Evolutionary conservation across 1,140 invertebrate genomes (phyloP).

Genomic region (Nebria ingens): DNA sequence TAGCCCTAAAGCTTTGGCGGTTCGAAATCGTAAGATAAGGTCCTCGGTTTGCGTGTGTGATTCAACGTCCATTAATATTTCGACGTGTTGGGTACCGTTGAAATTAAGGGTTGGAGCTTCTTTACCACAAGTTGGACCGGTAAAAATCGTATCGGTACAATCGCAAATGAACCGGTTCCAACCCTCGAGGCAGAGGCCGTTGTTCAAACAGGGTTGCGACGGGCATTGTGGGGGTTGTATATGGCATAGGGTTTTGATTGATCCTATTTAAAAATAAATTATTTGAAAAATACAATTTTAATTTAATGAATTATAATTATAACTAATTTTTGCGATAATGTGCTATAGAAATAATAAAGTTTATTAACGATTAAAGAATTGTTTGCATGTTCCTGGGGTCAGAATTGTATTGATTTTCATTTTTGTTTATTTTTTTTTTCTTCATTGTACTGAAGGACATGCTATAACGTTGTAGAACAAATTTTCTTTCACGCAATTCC

Average conservation of each 20-base stretch:
- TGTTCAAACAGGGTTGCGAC: slow-evolving; percentile 81
- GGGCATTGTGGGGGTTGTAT: slow-evolving; percentile 69
- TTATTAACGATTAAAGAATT: no score
- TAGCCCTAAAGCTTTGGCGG: slow-evolving; percentile 60
- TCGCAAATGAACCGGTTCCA: slow-evolving; percentile 97
- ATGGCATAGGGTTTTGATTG: slow-evolving; percentile 76
- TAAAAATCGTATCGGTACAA: slow-evolving; percentile 81
- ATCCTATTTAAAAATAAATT: slow-evolving; percentile 47
- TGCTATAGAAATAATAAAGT: no score
- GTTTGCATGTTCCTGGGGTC: no score
- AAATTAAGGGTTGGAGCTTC: slow-evolving; percentile 80
- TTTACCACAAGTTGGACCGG: slow-evolving; percentile 85
- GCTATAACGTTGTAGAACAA: no score
- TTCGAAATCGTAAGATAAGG: slow-evolving; percentile 78
- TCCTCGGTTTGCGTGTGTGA: slow-evolving; percentile 86
- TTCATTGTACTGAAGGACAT: no score
- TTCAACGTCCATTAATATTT: slow-evolving; percentile 54
- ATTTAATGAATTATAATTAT: no score
- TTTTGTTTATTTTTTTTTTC: no score
- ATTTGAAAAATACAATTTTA: no score
- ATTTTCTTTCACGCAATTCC: no score
- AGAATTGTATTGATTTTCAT: no score
- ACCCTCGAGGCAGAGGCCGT: slow-evolving; percentile 81
- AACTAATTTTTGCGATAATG: no score
- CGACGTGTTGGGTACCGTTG: slow-evolving; percentile 73